Percentiles rank a stretch among this genome's conserved stretches.
These are phyloP conservation scores for Reticulitermes speratus DNA, from an alignment of 1,140 invertebrate genomes.

Conservation along the genomic window DNA sequence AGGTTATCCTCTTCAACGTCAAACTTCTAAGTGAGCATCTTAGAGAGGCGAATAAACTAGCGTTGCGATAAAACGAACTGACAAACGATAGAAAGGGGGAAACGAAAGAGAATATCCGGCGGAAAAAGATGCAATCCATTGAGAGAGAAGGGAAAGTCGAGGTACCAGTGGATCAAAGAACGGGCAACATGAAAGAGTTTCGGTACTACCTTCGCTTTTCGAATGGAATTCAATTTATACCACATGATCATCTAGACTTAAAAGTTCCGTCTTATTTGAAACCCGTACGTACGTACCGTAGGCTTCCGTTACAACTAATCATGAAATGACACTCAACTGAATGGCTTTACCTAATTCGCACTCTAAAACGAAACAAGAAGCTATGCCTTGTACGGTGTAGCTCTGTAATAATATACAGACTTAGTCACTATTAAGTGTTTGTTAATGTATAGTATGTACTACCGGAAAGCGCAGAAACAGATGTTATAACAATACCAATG, in stretches of 20 bases:
- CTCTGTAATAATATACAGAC: too few relatives aligned
- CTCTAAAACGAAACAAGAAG: too few relatives aligned
- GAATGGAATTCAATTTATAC: neutral
- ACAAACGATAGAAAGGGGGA: neutral
- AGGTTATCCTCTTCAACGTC: neutral
- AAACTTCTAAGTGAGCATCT: neutral
- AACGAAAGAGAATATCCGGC: neutral
- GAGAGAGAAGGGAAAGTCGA: neutral
- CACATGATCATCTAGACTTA: neutral
- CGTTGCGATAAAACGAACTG: neutral
- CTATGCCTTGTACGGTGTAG: too few relatives aligned
- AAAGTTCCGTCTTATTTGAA: neutral
- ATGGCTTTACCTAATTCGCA: too few relatives aligned
- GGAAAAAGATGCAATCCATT: neutral
- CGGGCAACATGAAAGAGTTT: neutral
- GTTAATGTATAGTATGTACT: too few relatives aligned
- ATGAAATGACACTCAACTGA: too few relatives aligned
- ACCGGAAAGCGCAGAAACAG: too few relatives aligned
- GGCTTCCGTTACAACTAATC: too few relatives aligned
- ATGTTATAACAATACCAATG: too few relatives aligned
- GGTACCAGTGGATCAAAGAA: neutral
- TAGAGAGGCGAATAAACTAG: neutral
- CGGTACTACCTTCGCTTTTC: neutral
- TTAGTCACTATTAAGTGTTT: too few relatives aligned
- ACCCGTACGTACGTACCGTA: neutral